Evolutionary conservation across 2,113 vertebrate genomes (phyloP).

Genomic region (Formicarius rufipectus): DNA sequence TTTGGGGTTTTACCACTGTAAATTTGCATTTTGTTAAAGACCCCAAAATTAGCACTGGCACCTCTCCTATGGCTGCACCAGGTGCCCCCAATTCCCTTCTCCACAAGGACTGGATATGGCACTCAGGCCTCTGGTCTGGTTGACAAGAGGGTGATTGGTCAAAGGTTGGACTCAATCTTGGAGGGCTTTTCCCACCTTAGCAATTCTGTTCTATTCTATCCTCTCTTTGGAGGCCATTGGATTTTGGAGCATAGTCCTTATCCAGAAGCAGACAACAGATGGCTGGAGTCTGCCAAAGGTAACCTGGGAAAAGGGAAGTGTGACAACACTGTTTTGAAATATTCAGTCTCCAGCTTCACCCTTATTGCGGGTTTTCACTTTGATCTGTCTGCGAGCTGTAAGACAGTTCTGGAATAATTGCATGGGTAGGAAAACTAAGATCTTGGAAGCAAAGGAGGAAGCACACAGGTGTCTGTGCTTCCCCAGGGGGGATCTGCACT

Average conservation of each 20-base stretch:
- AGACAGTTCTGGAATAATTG: neutral
- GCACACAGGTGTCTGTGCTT: neutral
- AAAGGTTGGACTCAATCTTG: neutral
- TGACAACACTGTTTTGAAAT: neutral
- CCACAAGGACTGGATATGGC: neutral
- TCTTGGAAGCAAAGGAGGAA: neutral
- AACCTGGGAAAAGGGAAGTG: constrained; percentile 32
- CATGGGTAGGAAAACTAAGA: neutral
- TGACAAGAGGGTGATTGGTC: neutral
- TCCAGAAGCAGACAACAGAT: constrained; percentile 41
- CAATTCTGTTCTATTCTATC: neutral
- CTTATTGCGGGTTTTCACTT: neutral
- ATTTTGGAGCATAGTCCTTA: neutral
- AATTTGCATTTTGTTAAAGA: neutral
- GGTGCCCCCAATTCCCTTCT: neutral
- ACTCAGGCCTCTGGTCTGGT: neutral
- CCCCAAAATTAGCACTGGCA: neutral
- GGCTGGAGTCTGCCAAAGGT: constrained; percentile 36
- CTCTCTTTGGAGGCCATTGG: neutral
- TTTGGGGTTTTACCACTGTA: neutral
- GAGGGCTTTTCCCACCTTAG: neutral
- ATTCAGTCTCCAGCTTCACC: neutral
- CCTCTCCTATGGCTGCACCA: neutral
- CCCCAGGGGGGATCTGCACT: neutral
- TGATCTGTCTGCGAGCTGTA: neutral